Base-by-base conservation (phyloP, 2,888 invertebrate genomes). In the Lithophane ornitopus region DNA sequence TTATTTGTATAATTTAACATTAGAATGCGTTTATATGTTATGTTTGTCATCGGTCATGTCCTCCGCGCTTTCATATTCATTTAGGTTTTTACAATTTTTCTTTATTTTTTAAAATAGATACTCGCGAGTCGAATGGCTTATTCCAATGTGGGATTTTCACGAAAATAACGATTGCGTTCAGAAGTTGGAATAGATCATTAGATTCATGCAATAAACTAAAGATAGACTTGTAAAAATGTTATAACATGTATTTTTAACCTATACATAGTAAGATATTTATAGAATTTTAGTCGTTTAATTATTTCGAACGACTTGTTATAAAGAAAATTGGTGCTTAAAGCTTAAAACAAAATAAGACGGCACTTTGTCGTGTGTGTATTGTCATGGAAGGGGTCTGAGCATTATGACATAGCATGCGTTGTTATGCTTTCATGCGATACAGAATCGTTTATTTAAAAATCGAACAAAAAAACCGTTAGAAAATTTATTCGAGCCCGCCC, bases 291-390 rank as follows among this genome's bases (percentile, higher is more conserved):
- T 96, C 96, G 96, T 96, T 96, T 96, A 96, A 95, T 95, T 96
- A 96, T 96, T 96, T 96, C 95, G 95, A 96, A 96, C 96, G 96
- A 96, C 96, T 96, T 96, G 96, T 96, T 96, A 96, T 96, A 96
- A 96, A 95, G 94, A 96, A 96, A 96, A 95, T 96, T 96, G 96
- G 96, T 96, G 96, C 96, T 96, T 96, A 95, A 95, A 95, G 96
- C 96, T 96, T 96, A 96, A 94, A 95, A 93, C 91, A 94, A 93
- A 94, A 94, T 94, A 95, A 93, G 94, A 89, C 91, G 95, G 93
- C 93, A 92, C 92, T 90, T 86, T 93, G 94, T 91, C 94, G 91
- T 90, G 95, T 93, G 92, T 95, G 96, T 95, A 95, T 95, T 96
- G 96, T 96, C 95, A 94, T 92, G 94, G 92, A 90, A 91, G 90